Percentiles rank a stretch among this genome's conserved stretches.
Conservation (phyloP, 2,888 invertebrate genomes). For the Napeogenes inachia region DNA sequence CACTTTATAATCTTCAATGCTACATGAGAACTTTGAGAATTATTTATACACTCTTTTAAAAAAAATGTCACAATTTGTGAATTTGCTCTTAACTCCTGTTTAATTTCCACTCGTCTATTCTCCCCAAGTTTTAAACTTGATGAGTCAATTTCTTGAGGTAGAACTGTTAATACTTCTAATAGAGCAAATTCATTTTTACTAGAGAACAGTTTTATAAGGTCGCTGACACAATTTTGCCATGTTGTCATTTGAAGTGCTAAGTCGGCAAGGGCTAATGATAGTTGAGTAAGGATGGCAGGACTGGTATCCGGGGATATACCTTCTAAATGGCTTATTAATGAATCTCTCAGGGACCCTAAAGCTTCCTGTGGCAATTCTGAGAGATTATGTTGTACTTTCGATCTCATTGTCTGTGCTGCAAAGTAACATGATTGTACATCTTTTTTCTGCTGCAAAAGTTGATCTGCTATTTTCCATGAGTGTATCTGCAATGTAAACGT, state of each 20-base stretch:
- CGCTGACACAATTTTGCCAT: constrained; percentile 93
- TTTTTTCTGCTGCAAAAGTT: constrained; percentile 91
- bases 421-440: constrained; percentile 97
- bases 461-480: constrained; percentile 98
- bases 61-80: constrained; percentile 87
- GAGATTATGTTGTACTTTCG: constrained; percentile 94
- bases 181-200: constrained; percentile 86
- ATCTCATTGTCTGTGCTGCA: constrained; percentile 98
- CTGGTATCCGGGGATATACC: constrained; percentile 88
- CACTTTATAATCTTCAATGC: constrained; percentile 88
- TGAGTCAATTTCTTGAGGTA: constrained; percentile 97
- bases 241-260: constrained; percentile 94
- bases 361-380: constrained; percentile 93
- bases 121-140: constrained; percentile 89
- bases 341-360: constrained; percentile 91
- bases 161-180: constrained; percentile 92
- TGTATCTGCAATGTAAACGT: constrained; percentile 82
- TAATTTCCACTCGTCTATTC: constrained; percentile 91
- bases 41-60: constrained; percentile 85
- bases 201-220: constrained; percentile 88
- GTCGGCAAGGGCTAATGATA: constrained; percentile 95
- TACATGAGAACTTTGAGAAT: constrained; percentile 81
- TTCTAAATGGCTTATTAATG: constrained; percentile 91
- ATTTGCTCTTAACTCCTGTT: constrained; percentile 85
- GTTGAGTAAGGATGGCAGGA: constrained; percentile 91